Base-by-base conservation (phyloP, 2,888 invertebrate species). In the Coremacera marginata region DNA sequence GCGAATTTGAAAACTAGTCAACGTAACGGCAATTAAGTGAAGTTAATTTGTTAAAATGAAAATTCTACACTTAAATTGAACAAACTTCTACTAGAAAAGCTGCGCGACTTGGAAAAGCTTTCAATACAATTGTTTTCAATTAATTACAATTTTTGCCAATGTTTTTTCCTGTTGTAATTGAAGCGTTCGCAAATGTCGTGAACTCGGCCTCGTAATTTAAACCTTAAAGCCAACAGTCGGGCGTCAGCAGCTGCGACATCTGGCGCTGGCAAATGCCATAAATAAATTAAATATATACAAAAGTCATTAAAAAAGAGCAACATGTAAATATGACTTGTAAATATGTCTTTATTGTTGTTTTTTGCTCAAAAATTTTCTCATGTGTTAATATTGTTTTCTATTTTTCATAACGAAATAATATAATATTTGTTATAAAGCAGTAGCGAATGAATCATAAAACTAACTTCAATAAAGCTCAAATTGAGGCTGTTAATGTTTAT, bases 141-240 rank as follows among this genome's bases (percentile, higher is more conserved):
- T 65, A 49, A 67, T 19, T n/a, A 49, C 22, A 67, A 67, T 9
- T 67, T 37, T 14, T 11, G 31, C n/a, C 44, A 49, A 67, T 44
- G 22, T 60, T 67, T 27, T 70, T 55, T 34, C 34, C 57, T 70
- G 34, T 34, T 55, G 51, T 19, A 60, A 72, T 62, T 62, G 72
- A 72, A 49, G 62, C 72, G 49, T 72, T 62, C 62, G 27, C 51
- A 60, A 62, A 67, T 49, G 62, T 27, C 62, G 62, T 22, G 72
- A 72, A 62, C 72, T 37, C 70, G 25, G 27, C 16, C 51, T 55
- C 52, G 70, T 52, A 31, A 52, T 70, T 70, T 37, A 31, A 44
- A 44, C 44, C 11, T 44, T 44, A 44, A 2, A 44, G 44, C 52
- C 19, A 67, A 19, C 25, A 16, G 31, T n/a, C 25, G 5, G 65